Base-by-base conservation (phyloP, 2,888 invertebrate genomes). In the Hermaeophaga mercurialis region DNA sequence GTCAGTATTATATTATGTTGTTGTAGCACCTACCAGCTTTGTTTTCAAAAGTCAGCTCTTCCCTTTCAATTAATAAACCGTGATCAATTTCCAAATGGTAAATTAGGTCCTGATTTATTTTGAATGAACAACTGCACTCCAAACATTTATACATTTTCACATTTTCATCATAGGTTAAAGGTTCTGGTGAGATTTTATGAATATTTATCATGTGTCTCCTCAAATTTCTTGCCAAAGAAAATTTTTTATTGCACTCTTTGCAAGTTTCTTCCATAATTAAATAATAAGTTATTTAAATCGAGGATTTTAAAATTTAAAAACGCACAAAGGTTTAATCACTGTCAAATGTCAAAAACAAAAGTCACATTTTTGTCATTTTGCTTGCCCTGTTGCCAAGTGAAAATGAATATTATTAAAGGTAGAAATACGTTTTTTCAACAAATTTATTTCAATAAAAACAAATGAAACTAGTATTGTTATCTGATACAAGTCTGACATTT, bases 1-100 rank as follows among this genome's bases (percentile, higher is more conserved):
- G n/a, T n/a, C n/a, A n/a, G n/a, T n/a, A n/a, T n/a, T n/a, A n/a
- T n/a, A n/a, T n/a, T n/a, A n/a, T n/a, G n/a, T n/a, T n/a, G n/a
- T n/a, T n/a, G n/a, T n/a, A n/a, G n/a, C n/a, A 26, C 39, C 26
- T 49, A 39, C 48, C 48, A 26, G 24, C 9, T 9, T 39, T 8
- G 14, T 39, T 49, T 49, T 26, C 9, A 26, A 49, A 49, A 12
- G 28, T 39, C n/a, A 49, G 28, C 11, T 49, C 39, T 12, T 49
- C 48, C 15, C 26, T 39, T 34, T 49, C 28, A 17, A 39, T 39
- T 1, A 17, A 24, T n/a, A 39, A 8, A 9, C 9, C 31, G 18
- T 49, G 48, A 6, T 12, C 38, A 18, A 7, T 39, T 24, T 39
- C 38, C 17, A 49, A 49, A 18, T 49, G 48, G 28, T 26, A 39